Evolutionary conservation across 2,888 invertebrate genomes (phyloP).

Genomic region (Coecobrya sp.): DNA sequence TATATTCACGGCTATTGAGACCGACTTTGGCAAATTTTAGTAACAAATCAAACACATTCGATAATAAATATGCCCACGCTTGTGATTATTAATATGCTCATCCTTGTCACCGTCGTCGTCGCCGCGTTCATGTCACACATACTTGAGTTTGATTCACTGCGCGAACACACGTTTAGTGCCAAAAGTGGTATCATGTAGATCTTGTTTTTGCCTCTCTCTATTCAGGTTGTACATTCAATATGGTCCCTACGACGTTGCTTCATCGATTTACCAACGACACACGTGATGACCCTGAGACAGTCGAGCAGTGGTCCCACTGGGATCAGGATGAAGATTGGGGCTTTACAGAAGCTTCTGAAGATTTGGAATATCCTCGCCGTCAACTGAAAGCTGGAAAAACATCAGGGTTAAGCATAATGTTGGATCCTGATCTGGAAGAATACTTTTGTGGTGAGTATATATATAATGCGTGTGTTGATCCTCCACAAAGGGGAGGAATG

Average conservation of each 20-base stretch:
- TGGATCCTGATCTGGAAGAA: constrained; percentile 82
- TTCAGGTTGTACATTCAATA: constrained; percentile 71
- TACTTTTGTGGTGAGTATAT: constrained; percentile 76
- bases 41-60: not conserved
- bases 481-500: not conserved
- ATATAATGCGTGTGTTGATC: constrained; percentile 28
- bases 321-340: constrained; percentile 60
- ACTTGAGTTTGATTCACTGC: constrained; percentile 39
- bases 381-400: constrained; percentile 79
- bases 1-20: constrained; percentile 92
- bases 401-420: constrained; percentile 79
- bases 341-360: not conserved
- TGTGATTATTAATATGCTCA: not conserved
- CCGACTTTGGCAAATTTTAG: constrained; percentile 93
- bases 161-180: not conserved
- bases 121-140: not conserved
- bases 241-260: constrained; percentile 63
- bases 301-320: constrained; percentile 78
- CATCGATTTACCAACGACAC: constrained; percentile 77
- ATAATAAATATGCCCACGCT: not conserved
- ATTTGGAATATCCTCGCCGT: constrained; percentile 66
- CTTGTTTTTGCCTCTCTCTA: not conserved
- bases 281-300: constrained; percentile 70
- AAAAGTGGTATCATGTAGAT: not conserved
- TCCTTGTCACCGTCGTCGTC: constrained; percentile 7